Percentiles rank a stretch among this genome's conserved stretches.
Evolutionary conservation across 2,888 invertebrate genomes (phyloP).

Genomic region (Drosophila aldrichi): DNA sequence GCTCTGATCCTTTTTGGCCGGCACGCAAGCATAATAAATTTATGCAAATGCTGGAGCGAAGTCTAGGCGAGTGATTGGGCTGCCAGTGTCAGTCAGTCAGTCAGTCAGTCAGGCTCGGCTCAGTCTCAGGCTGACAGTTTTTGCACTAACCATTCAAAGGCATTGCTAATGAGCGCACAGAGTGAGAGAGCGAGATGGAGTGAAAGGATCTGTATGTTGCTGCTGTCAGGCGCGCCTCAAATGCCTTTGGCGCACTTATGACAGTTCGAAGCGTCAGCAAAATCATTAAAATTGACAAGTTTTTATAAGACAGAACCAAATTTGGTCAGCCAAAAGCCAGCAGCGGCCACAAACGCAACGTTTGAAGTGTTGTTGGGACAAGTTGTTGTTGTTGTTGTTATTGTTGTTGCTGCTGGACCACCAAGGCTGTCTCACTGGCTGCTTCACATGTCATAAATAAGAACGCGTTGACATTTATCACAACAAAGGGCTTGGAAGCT

Average conservation of each 20-base stretch:
- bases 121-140: constrained; percentile 61
- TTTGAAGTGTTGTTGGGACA: constrained; percentile 77
- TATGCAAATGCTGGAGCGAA: constrained; percentile 67
- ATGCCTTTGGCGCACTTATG: constrained; percentile 80
- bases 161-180: constrained; percentile 70
- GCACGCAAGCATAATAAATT: constrained; percentile 72
- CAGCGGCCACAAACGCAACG: constrained; percentile 57
- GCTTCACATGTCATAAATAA: constrained; percentile 85
- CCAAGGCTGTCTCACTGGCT: constrained; percentile 58
- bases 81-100: constrained; percentile 51
- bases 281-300: constrained; percentile 83
- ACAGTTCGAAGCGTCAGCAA: constrained; percentile 83
- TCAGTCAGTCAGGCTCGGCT: constrained; percentile 48
- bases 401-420: constrained; percentile 57
- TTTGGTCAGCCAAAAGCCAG: constrained; percentile 69
- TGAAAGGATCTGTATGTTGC: constrained; percentile 35
- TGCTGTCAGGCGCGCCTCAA: constrained; percentile 48
- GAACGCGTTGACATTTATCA: constrained; percentile 85
- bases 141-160: constrained; percentile 56
- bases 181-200: not conserved
- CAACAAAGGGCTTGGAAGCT: constrained; percentile 77
- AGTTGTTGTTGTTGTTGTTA: constrained; percentile 47
- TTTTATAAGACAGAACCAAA: constrained; percentile 77
- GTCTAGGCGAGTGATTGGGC: constrained; percentile 48
- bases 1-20: constrained; percentile 60